Conservation (phyloP, 2,888 invertebrate genomes). For the Allolobophora icterica region DNA sequence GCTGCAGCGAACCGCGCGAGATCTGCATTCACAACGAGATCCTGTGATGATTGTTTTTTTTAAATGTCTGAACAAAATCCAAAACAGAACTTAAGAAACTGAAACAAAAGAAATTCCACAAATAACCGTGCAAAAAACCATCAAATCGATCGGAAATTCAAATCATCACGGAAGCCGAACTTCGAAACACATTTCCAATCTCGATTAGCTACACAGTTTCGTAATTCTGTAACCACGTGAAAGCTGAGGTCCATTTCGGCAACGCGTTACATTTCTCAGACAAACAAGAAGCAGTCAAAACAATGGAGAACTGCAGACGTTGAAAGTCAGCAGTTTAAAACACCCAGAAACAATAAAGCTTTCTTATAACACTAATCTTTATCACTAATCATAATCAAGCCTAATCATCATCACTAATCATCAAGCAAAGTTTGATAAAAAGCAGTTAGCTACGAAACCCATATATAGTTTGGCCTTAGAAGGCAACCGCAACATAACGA, state of each 20-base stretch:
- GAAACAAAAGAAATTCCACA: neutral
- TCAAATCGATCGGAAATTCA: neutral
- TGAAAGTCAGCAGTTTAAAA: neutral
- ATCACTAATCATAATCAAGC: neutral
- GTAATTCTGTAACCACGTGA: neutral
- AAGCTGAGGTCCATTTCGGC: neutral
- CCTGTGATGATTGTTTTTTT: neutral
- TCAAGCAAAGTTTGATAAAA: neutral
- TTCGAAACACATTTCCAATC: neutral
- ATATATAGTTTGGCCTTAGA: neutral
- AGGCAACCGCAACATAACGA: too few relatives aligned
- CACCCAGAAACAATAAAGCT: neutral
- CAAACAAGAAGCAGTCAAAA: neutral
- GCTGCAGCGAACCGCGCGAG: neutral
- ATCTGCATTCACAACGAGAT: neutral
- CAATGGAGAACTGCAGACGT: neutral
- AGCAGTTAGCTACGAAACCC: neutral
- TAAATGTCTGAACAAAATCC: neutral
- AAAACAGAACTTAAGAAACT: neutral
- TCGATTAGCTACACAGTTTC: neutral
- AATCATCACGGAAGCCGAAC: neutral
- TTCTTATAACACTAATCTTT: neutral
- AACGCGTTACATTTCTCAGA: neutral
- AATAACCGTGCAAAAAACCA: neutral
- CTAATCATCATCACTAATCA: neutral